phyloP scores from a whole-genome alignment of 2,113 vertebrate genomes.

The Scytalopus superciliaris region DNA sequence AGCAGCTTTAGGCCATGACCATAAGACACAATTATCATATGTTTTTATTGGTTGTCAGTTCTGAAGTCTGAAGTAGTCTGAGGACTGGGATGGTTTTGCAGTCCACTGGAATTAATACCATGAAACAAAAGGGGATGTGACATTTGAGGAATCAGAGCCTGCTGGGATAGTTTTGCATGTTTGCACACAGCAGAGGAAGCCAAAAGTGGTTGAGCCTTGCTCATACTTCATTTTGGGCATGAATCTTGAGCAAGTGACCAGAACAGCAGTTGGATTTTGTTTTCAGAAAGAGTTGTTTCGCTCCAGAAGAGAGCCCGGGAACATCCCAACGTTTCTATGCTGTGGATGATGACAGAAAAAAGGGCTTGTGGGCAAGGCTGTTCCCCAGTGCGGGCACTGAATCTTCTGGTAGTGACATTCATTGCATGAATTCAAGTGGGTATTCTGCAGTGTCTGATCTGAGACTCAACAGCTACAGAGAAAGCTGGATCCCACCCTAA shows the following conservation, averaged over 20 bases:
- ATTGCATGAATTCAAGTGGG: not conserved
- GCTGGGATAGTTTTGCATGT: not conserved
- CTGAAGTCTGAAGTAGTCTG: not conserved
- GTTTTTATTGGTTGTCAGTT: not conserved
- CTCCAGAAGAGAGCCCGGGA: not conserved
- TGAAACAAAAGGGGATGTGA: conserved; percentile 7
- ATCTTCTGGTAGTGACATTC: not conserved
- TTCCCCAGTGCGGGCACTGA: not conserved
- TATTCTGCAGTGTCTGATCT: not conserved
- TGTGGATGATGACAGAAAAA: not conserved
- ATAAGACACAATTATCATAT: not conserved
- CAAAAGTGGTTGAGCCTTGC: not conserved
- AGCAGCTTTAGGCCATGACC: not conserved
- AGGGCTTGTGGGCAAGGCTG: not conserved
- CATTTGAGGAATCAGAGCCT: not conserved
- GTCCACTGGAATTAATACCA: not conserved
- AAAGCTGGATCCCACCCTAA: not conserved
- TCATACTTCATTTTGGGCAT: not conserved
- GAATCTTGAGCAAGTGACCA: not conserved
- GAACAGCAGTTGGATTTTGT: not conserved
- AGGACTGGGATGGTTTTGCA: not conserved
- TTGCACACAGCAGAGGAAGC: not conserved
- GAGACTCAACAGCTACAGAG: not conserved
- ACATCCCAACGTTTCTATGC: not conserved
- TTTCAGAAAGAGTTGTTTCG: not conserved